A percentile compares a stretch with the other conserved stretches of the same genome.
Conservation (phyloP, 2,888 invertebrate species). For the Lasioglossum villosulum region DNA sequence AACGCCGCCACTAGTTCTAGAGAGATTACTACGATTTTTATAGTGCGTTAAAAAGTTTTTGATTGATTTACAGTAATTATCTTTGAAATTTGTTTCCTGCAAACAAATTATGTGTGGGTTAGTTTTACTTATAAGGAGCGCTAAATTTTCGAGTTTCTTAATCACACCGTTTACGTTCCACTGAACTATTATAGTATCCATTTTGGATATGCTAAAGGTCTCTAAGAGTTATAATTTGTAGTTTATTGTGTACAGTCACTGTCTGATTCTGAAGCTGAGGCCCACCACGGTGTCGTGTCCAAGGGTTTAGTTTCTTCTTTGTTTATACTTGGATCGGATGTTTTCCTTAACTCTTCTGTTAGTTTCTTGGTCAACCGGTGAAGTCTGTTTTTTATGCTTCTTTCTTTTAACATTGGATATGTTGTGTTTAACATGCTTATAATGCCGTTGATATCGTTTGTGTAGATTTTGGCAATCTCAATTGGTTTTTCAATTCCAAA, state of each 20-base stretch:
- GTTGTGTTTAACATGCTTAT: not conserved
- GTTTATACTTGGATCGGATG: too few relatives aligned
- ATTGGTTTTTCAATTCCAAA: not conserved
- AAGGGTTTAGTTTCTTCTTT: too few relatives aligned
- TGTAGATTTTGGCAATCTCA: not conserved
- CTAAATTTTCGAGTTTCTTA: not conserved
- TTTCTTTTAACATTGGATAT: not conserved
- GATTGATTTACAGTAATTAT: not conserved
- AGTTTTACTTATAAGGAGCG: not conserved
- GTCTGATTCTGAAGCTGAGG: not conserved
- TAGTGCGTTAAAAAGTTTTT: not conserved
- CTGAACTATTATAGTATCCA: not conserved
- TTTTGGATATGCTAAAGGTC: not conserved
- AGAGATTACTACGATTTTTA: not conserved
- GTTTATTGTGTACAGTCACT: not conserved
- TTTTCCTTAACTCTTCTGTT: not conserved
- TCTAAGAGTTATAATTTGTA: not conserved
- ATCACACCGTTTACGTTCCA: not conserved
- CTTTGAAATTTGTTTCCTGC: not conserved
- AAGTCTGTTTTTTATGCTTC: not conserved
- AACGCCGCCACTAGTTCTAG: not conserved
- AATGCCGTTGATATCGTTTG: not conserved
- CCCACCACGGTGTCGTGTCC: not conserved
- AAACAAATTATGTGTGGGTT: not conserved
- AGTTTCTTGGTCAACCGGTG: not conserved